Evolutionary conservation across 2,797 vertebrate species (phyloP).

Genomic region (Oreochromis mossambicus): DNA sequence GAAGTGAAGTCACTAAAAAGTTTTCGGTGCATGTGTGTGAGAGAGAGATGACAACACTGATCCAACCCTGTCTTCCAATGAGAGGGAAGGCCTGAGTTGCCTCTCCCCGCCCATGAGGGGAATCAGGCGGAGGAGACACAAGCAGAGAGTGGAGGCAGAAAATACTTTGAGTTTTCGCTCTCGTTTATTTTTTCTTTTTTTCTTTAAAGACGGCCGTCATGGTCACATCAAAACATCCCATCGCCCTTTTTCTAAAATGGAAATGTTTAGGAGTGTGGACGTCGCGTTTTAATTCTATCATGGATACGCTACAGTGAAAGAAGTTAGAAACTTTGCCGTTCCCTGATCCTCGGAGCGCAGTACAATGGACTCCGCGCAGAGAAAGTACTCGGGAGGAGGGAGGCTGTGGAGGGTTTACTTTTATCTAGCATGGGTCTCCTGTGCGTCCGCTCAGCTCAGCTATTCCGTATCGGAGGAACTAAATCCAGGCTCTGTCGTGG

Average conservation of each 20-base stretch:
- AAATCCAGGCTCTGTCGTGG: conserved; percentile 86
- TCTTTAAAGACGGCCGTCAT: conserved; percentile 46
- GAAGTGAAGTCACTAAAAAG: conserved; percentile 32
- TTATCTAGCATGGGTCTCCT: conserved; percentile 78
- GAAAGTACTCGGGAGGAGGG: conserved; percentile 85
- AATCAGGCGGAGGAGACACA: conserved; percentile 69
- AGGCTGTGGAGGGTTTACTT: conserved; percentile 87
- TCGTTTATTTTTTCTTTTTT: conserved; percentile 22
- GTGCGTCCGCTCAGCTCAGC: conserved; percentile 82
- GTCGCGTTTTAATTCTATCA: conserved; percentile 50
- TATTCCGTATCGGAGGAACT: conserved; percentile 92
- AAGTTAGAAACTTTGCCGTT: conserved; percentile 56
- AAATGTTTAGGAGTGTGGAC: conserved; percentile 45
- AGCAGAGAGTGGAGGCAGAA: conserved; percentile 61
- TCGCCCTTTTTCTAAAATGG: conserved; percentile 54
- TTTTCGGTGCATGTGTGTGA: conserved; percentile 5
- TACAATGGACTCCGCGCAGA: conserved; percentile 80
- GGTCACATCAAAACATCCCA: conserved; percentile 59
- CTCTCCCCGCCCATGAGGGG: conserved; percentile 75
- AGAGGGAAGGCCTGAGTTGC: conserved; percentile 65
- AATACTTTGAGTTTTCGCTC: conserved; percentile 54
- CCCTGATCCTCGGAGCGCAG: conserved; percentile 58
- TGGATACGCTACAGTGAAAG: conserved; percentile 68
- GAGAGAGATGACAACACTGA: conserved; percentile 59
- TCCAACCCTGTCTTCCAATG: conserved; percentile 77